Base-by-base conservation (phyloP, 2,113 vertebrate species). In the Anas platyrhynchos region DNA sequence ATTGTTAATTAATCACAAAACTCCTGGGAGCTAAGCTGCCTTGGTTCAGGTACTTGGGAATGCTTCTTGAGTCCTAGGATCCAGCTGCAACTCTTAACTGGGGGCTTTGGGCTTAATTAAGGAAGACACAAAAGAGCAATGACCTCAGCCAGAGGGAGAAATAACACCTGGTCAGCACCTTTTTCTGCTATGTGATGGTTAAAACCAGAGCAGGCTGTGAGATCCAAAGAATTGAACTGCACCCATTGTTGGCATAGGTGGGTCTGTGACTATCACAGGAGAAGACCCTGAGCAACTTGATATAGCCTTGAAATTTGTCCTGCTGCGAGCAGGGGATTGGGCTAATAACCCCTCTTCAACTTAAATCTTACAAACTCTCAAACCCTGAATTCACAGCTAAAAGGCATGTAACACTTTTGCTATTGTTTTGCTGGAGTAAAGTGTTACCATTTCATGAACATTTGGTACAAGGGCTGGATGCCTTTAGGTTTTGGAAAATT, bases 1-100 rank as follows among this genome's bases (percentile, higher is more conserved):
- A 16, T 54, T 72, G 52, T 32, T 54, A 43, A 59, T 93, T 83
- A 95, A 77, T 91, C 52, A 72, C n/a, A 65, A 82, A 95, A 72
- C 9, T 20, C 17, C 34, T 29, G 62, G 38, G 48, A 94, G 32
- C 9, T 88, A 68, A 74, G 41, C 17, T 77, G 59, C n/a, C 75
- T 88, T 77, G 8, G 15, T 84, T 86, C 32, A 38, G 29, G 34
- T 54, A 29, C 55, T 62, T 0, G 1, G 46, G 72, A 86, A 90
- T 36, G 7, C n/a, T 82, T 74, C 8, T 32, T 21, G 50, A 66
- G 63, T 29, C 26, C 59, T 31, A n/a, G 34, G 16, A 43, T 88
- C 44, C 66, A 83, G 76, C 31, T 82, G 61, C 46, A 63, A 31
- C 38, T 77, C 50, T 72, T 54, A 78, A 23, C 26, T 58, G 34